Conservation (phyloP, 37 sponge, comb jelly and placozoan species). For the Theonella swinhoei region DNA sequence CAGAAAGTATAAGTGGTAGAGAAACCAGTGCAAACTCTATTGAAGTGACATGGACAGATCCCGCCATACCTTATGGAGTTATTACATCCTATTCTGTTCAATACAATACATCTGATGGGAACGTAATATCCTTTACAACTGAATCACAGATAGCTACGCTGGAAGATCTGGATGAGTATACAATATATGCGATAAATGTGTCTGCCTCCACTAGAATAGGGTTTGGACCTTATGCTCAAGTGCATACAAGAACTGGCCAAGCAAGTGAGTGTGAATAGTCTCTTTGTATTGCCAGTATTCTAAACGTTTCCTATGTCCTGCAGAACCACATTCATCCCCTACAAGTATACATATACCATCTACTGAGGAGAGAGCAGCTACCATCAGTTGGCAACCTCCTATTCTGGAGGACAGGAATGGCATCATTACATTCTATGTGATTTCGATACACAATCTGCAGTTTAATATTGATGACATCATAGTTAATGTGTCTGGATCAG, state of each 20-base stretch:
- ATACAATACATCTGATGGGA: background rate
- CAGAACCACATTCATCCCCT: constrained; percentile 20
- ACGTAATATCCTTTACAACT: background rate
- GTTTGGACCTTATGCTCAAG: background rate
- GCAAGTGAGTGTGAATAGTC: constrained; percentile 9
- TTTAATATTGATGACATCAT: too few species aligned
- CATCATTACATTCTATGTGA: constrained; percentile 28
- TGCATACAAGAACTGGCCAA: constrained; percentile 1
- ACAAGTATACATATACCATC: background rate
- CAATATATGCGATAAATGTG: background rate
- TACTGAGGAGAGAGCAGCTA: background rate
- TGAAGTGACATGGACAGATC: background rate
- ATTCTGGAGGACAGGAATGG: constrained; percentile 15
- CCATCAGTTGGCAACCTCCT: constrained; percentile 11
- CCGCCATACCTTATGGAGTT: background rate
- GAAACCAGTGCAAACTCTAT: background rate
- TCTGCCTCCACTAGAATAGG: constrained; percentile 10
- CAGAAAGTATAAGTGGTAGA: background rate
- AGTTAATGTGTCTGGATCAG: too few species aligned
- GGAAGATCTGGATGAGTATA: background rate
- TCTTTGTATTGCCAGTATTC: too few species aligned
- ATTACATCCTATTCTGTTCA: background rate
- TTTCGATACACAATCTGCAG: too few species aligned
- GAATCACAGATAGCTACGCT: background rate
- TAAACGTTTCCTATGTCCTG: background rate